A percentile compares a stretch with the other conserved stretches of the same genome.
phyloP scores from a whole-genome alignment of 2,113 vertebrate species.

The Ursus arctos region DNA sequence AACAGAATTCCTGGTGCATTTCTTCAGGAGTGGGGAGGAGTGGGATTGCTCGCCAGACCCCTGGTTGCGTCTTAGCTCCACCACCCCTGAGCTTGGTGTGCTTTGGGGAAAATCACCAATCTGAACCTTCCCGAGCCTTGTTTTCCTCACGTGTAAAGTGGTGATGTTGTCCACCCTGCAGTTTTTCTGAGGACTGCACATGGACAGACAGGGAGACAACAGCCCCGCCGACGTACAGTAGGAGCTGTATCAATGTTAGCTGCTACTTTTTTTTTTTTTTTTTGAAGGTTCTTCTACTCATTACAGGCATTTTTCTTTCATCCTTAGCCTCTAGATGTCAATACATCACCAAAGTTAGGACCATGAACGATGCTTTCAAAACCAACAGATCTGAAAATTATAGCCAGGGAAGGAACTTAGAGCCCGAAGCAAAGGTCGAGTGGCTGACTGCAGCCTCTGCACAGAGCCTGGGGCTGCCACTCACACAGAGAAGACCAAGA shows the following conservation, averaged over 20 bases:
- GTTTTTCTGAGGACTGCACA: background rate
- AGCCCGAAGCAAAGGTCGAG: background rate
- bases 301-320: background rate
- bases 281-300: background rate
- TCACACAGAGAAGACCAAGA: accelerated
- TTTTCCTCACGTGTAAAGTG: background rate
- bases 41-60: background rate
- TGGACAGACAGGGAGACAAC: background rate
- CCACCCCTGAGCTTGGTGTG: background rate
- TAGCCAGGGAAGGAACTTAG: background rate
- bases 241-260: background rate
- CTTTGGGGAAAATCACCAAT: background rate
- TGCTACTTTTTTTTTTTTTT: conserved; percentile 20
- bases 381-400: background rate
- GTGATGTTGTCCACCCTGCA: background rate
- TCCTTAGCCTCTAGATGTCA: background rate
- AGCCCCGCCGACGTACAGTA: background rate
- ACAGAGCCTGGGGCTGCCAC: accelerated
- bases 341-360: background rate
- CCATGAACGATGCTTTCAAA: background rate
- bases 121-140: background rate
- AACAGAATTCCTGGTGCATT: background rate
- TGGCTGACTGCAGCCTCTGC: background rate
- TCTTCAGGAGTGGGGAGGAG: background rate
- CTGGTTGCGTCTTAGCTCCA: background rate